Conservation (phyloP, 2,797 vertebrate species). For the Melanotaenia parkinsoni region DNA sequence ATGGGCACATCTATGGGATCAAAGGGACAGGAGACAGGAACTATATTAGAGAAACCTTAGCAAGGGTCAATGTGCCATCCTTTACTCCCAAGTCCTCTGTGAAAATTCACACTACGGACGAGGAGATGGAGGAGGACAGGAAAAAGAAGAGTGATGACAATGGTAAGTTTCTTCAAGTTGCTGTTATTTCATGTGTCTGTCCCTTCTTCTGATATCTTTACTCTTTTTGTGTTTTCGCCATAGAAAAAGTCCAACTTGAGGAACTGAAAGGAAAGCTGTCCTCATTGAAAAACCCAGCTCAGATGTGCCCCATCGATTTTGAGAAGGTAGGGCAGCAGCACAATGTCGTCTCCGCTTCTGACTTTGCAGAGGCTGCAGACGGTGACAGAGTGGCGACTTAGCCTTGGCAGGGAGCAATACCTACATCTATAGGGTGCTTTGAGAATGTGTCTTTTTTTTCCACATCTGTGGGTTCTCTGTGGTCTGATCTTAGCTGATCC, state of each 20-base stretch:
- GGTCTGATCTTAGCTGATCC: slow-evolving; percentile 54
- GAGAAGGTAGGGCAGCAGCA: slow-evolving; percentile 85
- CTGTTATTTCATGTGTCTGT: background rate
- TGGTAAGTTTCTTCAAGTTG: slow-evolving; percentile 72
- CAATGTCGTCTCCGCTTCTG: slow-evolving; percentile 36
- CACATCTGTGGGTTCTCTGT: slow-evolving; percentile 40
- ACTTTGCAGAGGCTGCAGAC: slow-evolving; percentile 57
- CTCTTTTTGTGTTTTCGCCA: slow-evolving; percentile 24
- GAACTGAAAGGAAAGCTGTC: slow-evolving; percentile 74
- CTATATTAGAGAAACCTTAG: slow-evolving; percentile 59
- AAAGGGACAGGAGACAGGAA: slow-evolving; percentile 60
- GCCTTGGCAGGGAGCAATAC: slow-evolving; percentile 55
- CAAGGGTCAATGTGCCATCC: slow-evolving; percentile 47
- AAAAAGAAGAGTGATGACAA: slow-evolving; percentile 39
- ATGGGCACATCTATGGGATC: slow-evolving; percentile 81
- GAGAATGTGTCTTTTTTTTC: slow-evolving; percentile 28
- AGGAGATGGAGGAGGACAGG: slow-evolving; percentile 71
- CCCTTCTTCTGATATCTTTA: slow-evolving; percentile 5
- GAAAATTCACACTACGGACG: slow-evolving; percentile 73
- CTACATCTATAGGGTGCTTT: slow-evolving; percentile 50
- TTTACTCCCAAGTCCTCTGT: slow-evolving; percentile 73
- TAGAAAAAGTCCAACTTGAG: slow-evolving; percentile 72
- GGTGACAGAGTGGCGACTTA: slow-evolving; percentile 54
- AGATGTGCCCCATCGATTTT: slow-evolving; percentile 86
- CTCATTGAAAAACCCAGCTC: slow-evolving; percentile 40